Evolutionary conservation across 2,888 invertebrate species (phyloP).

Genomic region (Luperina testacea): DNA sequence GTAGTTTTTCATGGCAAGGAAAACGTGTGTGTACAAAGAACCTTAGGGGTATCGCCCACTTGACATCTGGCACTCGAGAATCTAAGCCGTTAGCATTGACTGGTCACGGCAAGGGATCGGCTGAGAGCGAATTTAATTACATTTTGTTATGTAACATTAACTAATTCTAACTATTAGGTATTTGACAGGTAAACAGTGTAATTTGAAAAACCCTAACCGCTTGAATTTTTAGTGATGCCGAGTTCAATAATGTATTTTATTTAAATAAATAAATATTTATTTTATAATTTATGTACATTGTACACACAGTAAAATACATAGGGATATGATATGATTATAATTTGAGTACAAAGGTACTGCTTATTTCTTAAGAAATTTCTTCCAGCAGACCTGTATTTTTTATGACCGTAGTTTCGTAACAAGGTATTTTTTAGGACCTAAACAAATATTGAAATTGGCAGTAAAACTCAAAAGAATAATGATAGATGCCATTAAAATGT

Average conservation of each 20-base stretch:
- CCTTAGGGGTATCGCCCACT: slow-evolving; percentile 28
- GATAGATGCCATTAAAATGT: neutral
- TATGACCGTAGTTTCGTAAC: neutral
- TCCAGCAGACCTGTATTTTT: no score
- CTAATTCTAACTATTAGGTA: neutral
- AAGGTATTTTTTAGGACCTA: neutral
- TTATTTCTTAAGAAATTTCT: no score
- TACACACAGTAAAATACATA: no score
- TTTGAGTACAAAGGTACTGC: no score
- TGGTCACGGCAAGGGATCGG: slow-evolving; percentile 14
- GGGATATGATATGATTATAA: no score
- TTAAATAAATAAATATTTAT: no score
- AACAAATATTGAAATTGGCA: neutral
- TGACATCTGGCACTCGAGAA: slow-evolving; percentile 11
- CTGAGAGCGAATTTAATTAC: neutral
- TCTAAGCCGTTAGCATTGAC: slow-evolving; percentile 30
- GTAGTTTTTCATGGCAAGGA: no score
- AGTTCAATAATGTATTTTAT: neutral
- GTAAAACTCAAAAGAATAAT: neutral
- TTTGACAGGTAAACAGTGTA: neutral
- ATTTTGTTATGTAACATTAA: neutral
- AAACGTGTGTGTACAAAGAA: no score
- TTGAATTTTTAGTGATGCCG: neutral
- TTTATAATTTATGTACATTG: no score
- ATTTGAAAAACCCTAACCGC: neutral